Percentiles rank a stretch among this genome's conserved stretches.
Evolutionary conservation across 2,113 vertebrate species (phyloP).

Genomic region (Lathamus discolor): DNA sequence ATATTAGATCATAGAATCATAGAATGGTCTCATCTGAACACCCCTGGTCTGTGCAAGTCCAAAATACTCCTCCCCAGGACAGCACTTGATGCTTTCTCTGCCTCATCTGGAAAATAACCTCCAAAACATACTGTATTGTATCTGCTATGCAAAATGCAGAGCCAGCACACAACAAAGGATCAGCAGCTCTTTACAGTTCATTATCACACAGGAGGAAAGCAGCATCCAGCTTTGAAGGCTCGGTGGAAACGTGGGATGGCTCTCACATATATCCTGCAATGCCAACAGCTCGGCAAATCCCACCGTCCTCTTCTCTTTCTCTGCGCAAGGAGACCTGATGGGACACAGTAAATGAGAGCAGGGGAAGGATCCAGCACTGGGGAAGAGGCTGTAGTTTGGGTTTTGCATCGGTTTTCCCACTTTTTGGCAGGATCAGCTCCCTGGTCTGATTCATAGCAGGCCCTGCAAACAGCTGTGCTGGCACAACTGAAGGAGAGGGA

Average conservation of each 20-base stretch:
- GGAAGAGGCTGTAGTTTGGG: not conserved
- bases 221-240: not conserved
- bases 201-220: rapidly evolving
- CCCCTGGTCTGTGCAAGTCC: not conserved
- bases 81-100: not conserved
- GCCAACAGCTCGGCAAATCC: not conserved
- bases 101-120: not conserved
- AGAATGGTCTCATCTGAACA: not conserved
- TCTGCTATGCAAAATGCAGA: not conserved
- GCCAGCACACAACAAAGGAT: not conserved
- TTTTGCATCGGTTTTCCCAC: not conserved
- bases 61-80: not conserved
- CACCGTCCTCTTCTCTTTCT: not conserved
- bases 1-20: not conserved
- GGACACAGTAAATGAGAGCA: not conserved
- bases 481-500: not conserved
- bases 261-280: rapidly evolving
- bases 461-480: slow-evolving; percentile 1
- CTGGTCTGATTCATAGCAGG: not conserved
- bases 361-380: not conserved
- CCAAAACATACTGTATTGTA: not conserved
- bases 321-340: not conserved
- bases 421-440: not conserved
- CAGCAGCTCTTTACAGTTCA: not conserved
- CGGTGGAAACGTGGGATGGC: rapidly evolving